phyloP scores from a whole-genome alignment of 2,888 invertebrate species.

The Anarsia innoxiella region DNA sequence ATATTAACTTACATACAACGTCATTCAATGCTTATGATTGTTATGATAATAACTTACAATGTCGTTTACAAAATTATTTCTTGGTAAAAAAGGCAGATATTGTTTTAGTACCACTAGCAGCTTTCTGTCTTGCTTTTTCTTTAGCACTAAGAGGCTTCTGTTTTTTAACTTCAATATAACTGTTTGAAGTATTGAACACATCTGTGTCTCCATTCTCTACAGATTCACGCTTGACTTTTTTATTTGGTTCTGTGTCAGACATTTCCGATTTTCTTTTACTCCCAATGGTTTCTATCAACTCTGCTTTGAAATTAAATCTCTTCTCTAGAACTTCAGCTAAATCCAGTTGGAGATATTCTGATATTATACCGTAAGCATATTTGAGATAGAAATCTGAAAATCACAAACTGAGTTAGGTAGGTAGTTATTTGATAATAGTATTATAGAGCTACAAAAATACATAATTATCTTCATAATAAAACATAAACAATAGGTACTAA shows the following conservation, averaged over 20 bases:
- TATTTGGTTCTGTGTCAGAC: conserved; percentile 44
- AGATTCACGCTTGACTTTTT: conserved; percentile 53
- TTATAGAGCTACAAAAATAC: neutral
- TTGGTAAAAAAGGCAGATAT: conserved; percentile 88
- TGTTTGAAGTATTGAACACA: conserved; percentile 38
- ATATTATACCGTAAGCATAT: conserved; percentile 86
- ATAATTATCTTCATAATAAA: too few relatives aligned
- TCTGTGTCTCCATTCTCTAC: conserved; percentile 45
- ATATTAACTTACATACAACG: too few relatives aligned
- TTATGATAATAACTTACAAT: neutral
- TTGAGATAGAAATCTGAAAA: conserved; percentile 77
- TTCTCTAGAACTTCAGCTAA: conserved; percentile 78
- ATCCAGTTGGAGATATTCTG: conserved; percentile 84
- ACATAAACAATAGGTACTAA: too few relatives aligned
- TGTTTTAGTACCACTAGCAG: conserved; percentile 86
- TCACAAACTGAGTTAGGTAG: conserved; percentile 6
- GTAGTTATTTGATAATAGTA: neutral
- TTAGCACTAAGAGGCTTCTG: conserved; percentile 77
- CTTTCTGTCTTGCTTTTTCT: conserved; percentile 84
- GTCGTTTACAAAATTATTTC: conserved; percentile 42
- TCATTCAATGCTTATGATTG: too few relatives aligned
- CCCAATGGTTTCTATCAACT: conserved; percentile 62
- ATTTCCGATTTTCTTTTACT: conserved; percentile 72
- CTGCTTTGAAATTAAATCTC: conserved; percentile 79
- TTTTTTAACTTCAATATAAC: conserved; percentile 57